These are phyloP conservation scores for Melanotaenia duboulayi DNA, from an alignment of 2,113 vertebrate genomes.

Conservation along the genomic window DNA sequence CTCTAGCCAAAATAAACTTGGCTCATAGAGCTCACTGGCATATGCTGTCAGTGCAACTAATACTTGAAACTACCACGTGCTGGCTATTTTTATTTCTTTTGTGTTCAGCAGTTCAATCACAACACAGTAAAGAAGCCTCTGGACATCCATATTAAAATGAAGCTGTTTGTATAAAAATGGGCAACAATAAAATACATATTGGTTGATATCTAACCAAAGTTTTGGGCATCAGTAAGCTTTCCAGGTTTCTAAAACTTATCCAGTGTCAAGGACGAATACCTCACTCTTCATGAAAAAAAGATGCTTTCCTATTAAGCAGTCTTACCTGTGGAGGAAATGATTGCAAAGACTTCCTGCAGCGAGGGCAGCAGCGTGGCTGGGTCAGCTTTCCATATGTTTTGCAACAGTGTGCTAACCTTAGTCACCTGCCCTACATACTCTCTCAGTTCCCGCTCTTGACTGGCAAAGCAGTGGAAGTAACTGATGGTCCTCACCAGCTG, in stretches of 20 bases:
- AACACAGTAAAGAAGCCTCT: neutral
- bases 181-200: neutral
- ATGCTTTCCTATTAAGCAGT: neutral
- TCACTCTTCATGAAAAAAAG: neutral
- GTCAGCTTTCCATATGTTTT: constrained; percentile 95
- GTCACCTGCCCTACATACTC: constrained; percentile 95
- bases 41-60: constrained; percentile 1
- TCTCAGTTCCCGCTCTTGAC: constrained; percentile 89
- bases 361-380: constrained; percentile 92
- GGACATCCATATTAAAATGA: neutral
- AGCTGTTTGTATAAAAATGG: neutral
- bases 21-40: constrained; percentile 18
- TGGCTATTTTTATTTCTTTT: constrained; percentile 17
- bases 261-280: neutral
- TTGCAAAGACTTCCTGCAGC: constrained; percentile 94
- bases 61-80: constrained; percentile 21
- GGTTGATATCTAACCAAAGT: neutral
- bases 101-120: no score
- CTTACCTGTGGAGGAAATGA: constrained; percentile 94
- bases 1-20: no score
- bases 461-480: constrained; percentile 91
- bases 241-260: neutral
- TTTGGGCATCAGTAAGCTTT: neutral
- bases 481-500: constrained; percentile 96
- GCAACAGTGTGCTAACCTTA: constrained; percentile 91